Conservation (phyloP, 1,140 invertebrate genomes). For the Notospermus geniculatus region DNA sequence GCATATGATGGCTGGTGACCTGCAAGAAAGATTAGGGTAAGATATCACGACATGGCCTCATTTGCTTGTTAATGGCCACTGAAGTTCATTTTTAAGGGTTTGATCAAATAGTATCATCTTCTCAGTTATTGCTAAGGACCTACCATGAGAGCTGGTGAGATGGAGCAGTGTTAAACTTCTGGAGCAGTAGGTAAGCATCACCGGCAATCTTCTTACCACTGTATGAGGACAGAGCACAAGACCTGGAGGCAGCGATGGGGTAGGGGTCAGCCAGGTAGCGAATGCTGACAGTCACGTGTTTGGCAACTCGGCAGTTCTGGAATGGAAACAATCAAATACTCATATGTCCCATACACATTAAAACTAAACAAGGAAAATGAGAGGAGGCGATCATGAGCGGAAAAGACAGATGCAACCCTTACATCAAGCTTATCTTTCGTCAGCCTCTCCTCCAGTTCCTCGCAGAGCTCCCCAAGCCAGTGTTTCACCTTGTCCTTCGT, state of each 20-base stretch:
- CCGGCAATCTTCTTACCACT: constrained; percentile 56
- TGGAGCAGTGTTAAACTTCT: constrained; percentile 63
- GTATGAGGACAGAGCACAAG: constrained; percentile 49
- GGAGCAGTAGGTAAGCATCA: constrained; percentile 63
- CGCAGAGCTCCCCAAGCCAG: constrained; percentile 77
- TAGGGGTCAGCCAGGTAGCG: constrained; percentile 32
- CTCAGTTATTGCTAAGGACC: constrained; percentile 53
- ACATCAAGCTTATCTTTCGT: too few relatives aligned
- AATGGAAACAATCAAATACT: too few relatives aligned
- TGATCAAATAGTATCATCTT: too few relatives aligned
- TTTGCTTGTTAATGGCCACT: neutral
- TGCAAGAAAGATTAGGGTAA: constrained; percentile 40
- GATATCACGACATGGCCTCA: neutral
- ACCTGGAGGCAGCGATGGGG: constrained; percentile 37
- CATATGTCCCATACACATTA: too few relatives aligned
- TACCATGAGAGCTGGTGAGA: constrained; percentile 64
- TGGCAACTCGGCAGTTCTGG: constrained; percentile 53
- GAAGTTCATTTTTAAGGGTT: too few relatives aligned
- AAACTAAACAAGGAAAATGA: too few relatives aligned
- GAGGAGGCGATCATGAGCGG: too few relatives aligned
- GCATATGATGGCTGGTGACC: constrained; percentile 63
- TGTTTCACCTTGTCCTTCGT: constrained; percentile 67
- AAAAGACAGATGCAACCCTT: too few relatives aligned
- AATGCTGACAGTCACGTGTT: constrained; percentile 48
- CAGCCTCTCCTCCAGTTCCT: constrained; percentile 82